Conservation (phyloP, 2,888 invertebrate species). For the Phania funesta region DNA sequence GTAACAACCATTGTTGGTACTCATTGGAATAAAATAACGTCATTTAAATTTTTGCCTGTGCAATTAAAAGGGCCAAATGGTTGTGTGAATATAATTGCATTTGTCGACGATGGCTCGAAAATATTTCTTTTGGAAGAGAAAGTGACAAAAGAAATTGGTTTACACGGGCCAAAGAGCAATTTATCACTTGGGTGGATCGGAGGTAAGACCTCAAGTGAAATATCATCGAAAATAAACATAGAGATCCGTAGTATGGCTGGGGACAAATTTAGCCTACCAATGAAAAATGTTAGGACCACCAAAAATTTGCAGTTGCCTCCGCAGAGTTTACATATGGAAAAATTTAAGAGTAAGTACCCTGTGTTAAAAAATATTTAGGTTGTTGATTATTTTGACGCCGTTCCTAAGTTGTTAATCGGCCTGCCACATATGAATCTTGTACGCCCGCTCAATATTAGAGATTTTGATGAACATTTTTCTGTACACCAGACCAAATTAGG, state of each 20-base stretch:
- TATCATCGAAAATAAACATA: constrained; percentile 23
- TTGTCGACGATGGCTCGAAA: constrained; percentile 42
- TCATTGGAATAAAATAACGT: too few species aligned
- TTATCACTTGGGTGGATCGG: constrained; percentile 23
- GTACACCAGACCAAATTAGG: too few species aligned
- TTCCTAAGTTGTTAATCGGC: constrained; percentile 1
- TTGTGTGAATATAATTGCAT: constrained; percentile 3
- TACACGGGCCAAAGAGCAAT: constrained; percentile 34
- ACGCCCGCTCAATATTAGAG: background rate
- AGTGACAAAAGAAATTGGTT: constrained; percentile 30
- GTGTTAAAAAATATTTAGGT: background rate
- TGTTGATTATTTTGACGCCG: background rate
- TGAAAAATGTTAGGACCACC: too few species aligned
- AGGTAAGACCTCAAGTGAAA: constrained; percentile 4
- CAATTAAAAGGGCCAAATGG: constrained; percentile 8
- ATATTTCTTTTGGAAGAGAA: constrained; percentile 38
- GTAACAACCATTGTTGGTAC: too few species aligned
- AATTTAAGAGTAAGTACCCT: too few species aligned
- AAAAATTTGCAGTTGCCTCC: too few species aligned
- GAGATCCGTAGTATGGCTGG: too few species aligned
- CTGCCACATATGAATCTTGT: constrained; percentile 8
- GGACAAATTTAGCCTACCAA: too few species aligned
- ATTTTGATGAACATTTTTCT: constrained; percentile 33
- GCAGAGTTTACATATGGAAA: too few species aligned
- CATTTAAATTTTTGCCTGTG: background rate